phyloP scores from a whole-genome alignment of 2,113 vertebrate genomes.

The Rhabdomys dilectus region DNA sequence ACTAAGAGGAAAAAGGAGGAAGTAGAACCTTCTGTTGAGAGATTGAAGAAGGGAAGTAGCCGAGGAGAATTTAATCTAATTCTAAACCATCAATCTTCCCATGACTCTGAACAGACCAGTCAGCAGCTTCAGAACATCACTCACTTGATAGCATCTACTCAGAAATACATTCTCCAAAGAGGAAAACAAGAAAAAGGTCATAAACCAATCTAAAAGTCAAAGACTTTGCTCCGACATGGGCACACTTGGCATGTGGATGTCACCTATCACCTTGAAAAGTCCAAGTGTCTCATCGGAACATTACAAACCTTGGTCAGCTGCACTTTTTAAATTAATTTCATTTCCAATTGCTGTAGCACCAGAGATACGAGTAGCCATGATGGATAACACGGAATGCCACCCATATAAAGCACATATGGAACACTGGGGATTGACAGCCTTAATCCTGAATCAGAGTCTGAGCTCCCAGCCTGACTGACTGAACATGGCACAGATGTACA shows the following conservation, averaged over 20 bases:
- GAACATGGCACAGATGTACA: neutral
- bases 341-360: constrained; percentile 10
- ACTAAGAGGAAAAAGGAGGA: constrained; percentile 37
- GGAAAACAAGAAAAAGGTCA: neutral
- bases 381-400: neutral
- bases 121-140: constrained; percentile 51
- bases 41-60: constrained; percentile 6
- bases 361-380: neutral
- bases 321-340: neutral
- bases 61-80: constrained; percentile 50
- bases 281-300: neutral
- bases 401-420: neutral
- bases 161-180: constrained; percentile 6
- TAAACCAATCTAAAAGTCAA: constrained; percentile 47
- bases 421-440: neutral
- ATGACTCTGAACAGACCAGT: constrained; percentile 58
- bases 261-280: neutral
- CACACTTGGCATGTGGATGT: neutral
- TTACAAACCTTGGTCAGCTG: neutral
- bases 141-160: constrained; percentile 25
- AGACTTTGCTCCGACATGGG: neutral
- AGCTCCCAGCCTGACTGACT: neutral
- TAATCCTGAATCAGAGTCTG: neutral
- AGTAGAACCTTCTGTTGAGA: constrained; percentile 43
- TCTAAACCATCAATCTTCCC: constrained; percentile 57